Percentiles rank a stretch among this genome's conserved stretches.
phyloP scores from a whole-genome alignment of 2,888 invertebrate genomes.

The Nomada fabriciana region DNA sequence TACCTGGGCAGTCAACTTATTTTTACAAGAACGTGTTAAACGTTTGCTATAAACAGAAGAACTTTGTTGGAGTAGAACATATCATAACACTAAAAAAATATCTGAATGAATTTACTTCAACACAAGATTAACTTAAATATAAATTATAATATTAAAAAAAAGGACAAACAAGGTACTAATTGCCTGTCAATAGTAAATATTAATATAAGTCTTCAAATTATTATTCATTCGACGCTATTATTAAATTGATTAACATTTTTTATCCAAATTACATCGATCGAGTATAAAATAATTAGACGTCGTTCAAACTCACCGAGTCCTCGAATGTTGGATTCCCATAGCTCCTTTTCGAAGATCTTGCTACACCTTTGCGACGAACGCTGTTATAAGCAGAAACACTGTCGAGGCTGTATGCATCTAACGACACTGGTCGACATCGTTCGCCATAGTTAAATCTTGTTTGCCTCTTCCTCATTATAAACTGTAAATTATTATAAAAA shows the following conservation, averaged over 20 bases:
- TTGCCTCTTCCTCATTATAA: constrained; percentile 92
- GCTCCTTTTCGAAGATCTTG: constrained; percentile 92
- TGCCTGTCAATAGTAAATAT: no score
- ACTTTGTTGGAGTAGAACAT: neutral
- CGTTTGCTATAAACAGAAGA: constrained; percentile 58
- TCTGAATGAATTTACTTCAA: neutral
- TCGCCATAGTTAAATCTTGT: constrained; percentile 93
- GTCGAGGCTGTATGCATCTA: constrained; percentile 95
- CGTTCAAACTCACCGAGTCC: constrained; percentile 89
- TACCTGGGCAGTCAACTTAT: constrained; percentile 59
- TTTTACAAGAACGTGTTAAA: constrained; percentile 56
- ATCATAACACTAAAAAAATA: neutral
- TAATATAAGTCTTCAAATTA: no score
- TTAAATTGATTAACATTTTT: neutral
- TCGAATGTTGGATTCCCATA: constrained; percentile 97
- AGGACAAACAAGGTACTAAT: no score
- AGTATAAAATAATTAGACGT: neutral
- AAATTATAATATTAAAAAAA: no score
- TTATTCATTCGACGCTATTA: no score
- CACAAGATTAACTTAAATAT: neutral
- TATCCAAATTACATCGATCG: neutral
- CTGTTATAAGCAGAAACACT: constrained; percentile 93
- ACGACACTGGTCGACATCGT: constrained; percentile 93
- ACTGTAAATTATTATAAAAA: constrained; percentile 84
- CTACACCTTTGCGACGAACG: constrained; percentile 90